Evolutionary conservation across 2,113 vertebrate genomes (phyloP).

Genomic region (Oreochromis spilurus): DNA sequence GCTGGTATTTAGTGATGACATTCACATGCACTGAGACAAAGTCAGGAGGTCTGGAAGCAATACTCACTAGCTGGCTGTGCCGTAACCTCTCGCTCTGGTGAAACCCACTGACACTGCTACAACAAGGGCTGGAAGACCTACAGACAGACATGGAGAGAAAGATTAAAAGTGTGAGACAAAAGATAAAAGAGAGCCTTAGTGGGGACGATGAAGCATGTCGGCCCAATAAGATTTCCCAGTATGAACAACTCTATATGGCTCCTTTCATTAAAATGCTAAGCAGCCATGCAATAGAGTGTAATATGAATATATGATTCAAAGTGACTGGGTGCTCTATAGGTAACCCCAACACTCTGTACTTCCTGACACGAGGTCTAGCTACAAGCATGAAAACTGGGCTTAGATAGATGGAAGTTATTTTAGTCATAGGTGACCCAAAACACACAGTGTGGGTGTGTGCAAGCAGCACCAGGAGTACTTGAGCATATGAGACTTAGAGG

Average conservation of each 20-base stretch:
- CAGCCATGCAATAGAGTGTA: background rate
- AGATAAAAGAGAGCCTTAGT: background rate
- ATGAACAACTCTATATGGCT: background rate
- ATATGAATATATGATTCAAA: conserved; percentile 15
- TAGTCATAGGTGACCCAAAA: background rate
- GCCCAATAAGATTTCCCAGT: background rate
- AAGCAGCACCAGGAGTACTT: background rate
- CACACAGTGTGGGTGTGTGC: background rate
- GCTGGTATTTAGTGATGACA: background rate
- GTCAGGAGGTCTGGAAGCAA: background rate
- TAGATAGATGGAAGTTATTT: background rate
- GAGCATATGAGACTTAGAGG: background rate
- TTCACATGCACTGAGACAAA: background rate
- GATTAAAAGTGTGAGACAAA: conserved; percentile 23
- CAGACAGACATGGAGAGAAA: background rate
- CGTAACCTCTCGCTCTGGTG: conserved; percentile 93
- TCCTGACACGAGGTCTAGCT: background rate
- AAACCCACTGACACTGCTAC: conserved; percentile 94
- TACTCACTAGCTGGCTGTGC: conserved; percentile 91
- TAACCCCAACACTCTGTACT: background rate
- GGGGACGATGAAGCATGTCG: background rate
- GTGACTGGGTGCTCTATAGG: background rate
- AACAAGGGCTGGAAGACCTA: conserved; percentile 83
- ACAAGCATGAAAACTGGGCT: background rate
- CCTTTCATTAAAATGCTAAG: conserved; percentile 22